These are phyloP conservation scores for Meandrina meandrites DNA, from an alignment of 92 coral and sea anemone species.

Conservation along the genomic window DNA sequence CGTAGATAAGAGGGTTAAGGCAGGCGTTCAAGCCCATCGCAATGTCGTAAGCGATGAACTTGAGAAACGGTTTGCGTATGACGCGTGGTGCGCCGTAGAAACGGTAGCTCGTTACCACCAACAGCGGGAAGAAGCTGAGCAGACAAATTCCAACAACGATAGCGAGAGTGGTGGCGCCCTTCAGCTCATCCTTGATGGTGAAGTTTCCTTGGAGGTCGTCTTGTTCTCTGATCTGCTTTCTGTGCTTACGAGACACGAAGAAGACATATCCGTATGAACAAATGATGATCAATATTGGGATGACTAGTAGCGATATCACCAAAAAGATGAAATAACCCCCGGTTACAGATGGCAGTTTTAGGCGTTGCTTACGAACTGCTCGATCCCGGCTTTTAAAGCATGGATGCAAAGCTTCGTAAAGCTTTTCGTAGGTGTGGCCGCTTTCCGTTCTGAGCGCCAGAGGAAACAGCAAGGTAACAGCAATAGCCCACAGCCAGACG, in stretches of 20 bases:
- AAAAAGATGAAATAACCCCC: not conserved
- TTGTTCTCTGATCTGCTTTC: not conserved
- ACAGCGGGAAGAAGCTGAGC: slow-evolving; percentile 7
- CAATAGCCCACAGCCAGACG: slow-evolving; percentile 2
- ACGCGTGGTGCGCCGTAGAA: not conserved
- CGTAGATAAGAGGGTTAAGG: slow-evolving; percentile 11
- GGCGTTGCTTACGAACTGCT: too few species aligned
- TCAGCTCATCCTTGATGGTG: not conserved
- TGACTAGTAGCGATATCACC: not conserved
- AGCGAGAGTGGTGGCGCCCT: slow-evolving; percentile 11
- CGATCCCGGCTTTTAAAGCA: not conserved
- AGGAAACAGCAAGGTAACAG: not conserved
- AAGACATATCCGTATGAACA: slow-evolving; percentile 2
- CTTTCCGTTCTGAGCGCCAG: not conserved
- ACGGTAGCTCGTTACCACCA: not conserved
- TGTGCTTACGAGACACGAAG: slow-evolving; percentile 5
- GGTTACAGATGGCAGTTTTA: not conserved
- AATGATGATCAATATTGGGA: not conserved
- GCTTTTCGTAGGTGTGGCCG: not conserved
- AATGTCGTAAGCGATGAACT: not conserved
- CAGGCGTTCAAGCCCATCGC: slow-evolving; percentile 4
- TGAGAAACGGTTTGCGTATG: not conserved
- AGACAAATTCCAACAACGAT: slow-evolving; percentile 15
- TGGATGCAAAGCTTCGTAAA: not conserved
- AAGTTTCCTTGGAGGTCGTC: not conserved